A percentile compares a stretch with the other conserved stretches of the same genome.
phyloP scores from a whole-genome alignment of 2,113 vertebrate genomes.

The Rousettus leschenaultii region DNA sequence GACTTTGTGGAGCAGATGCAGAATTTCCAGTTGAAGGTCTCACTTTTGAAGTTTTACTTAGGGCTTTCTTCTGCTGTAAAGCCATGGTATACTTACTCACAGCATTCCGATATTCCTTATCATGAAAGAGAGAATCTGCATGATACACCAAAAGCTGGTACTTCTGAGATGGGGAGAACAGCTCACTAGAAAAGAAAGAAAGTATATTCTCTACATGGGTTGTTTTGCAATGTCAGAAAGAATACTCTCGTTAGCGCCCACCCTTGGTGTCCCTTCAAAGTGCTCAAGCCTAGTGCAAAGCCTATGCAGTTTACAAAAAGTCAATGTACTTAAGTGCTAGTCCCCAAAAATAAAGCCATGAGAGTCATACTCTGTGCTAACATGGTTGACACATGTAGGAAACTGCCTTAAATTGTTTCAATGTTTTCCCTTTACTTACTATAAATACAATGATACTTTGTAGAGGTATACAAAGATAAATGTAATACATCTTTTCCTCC shows the following conservation, averaged over 20 bases:
- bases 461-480: neutral
- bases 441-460: neutral
- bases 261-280: neutral
- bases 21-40: slow-evolving; percentile 93
- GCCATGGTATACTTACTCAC: slow-evolving; percentile 98
- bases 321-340: neutral
- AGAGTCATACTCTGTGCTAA: neutral
- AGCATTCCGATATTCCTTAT: slow-evolving; percentile 98
- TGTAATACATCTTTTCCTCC: neutral
- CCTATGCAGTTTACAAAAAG: neutral
- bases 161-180: slow-evolving; percentile 97
- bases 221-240: slow-evolving; percentile 21
- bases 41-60: slow-evolving; percentile 98
- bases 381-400: neutral
- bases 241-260: neutral
- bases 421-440: neutral
- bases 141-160: slow-evolving; percentile 98
- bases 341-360: neutral
- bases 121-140: slow-evolving; percentile 97
- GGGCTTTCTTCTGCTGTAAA: slow-evolving; percentile 97
- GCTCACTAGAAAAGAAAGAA: slow-evolving; percentile 84
- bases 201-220: neutral
- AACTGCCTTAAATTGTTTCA: neutral
- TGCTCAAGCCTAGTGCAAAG: neutral
- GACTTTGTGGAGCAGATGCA: slow-evolving; percentile 91